phyloP scores from a whole-genome alignment of 2,797 vertebrate species.

The Muscicapa comitata region DNA sequence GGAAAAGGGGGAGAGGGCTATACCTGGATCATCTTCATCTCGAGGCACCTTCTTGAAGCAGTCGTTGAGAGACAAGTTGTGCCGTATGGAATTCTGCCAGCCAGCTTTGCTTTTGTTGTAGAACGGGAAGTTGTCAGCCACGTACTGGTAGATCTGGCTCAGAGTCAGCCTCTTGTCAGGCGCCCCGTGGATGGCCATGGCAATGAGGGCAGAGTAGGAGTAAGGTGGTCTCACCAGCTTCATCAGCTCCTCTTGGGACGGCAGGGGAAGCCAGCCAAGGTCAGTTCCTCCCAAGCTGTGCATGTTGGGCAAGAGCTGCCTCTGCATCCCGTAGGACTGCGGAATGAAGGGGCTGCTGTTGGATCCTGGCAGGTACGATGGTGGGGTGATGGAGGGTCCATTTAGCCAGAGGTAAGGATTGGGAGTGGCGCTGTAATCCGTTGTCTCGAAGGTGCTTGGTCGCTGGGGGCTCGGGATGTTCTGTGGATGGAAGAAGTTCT shows the following conservation, averaged over 20 bases:
- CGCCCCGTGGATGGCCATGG: slow-evolving; percentile 92
- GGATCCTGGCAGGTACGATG: slow-evolving; percentile 80
- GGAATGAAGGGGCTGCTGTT: slow-evolving; percentile 83
- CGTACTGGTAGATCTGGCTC: slow-evolving; percentile 93
- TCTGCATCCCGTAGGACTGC: slow-evolving; percentile 87
- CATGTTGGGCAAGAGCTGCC: slow-evolving; percentile 86
- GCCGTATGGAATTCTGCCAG: slow-evolving; percentile 95
- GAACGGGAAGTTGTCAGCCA: slow-evolving; percentile 91
- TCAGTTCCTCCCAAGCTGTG: slow-evolving; percentile 80
- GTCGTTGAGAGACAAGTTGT: slow-evolving; percentile 93
- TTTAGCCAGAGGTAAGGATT: slow-evolving; percentile 89
- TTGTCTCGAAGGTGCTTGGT: slow-evolving; percentile 86
- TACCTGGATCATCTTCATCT: slow-evolving; percentile 87
- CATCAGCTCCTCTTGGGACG: slow-evolving; percentile 89
- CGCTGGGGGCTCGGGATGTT: slow-evolving; percentile 91
- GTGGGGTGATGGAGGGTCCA: slow-evolving; percentile 73
- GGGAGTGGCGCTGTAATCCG: slow-evolving; percentile 85
- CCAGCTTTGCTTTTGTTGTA: slow-evolving; percentile 91
- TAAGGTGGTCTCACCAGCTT: slow-evolving; percentile 89
- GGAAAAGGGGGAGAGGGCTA: neutral
- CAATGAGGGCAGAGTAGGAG: slow-evolving; percentile 94
- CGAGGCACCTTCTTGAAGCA: slow-evolving; percentile 91
- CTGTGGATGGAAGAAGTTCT: slow-evolving; percentile 90
- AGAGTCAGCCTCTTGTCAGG: slow-evolving; percentile 87
- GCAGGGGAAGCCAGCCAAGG: slow-evolving; percentile 89